A percentile compares a stretch with the other conserved stretches of the same genome.
These are phyloP conservation scores for Bembecia ichneumoniformis DNA, from an alignment of 2,888 invertebrate genomes.

Conservation along the genomic window DNA sequence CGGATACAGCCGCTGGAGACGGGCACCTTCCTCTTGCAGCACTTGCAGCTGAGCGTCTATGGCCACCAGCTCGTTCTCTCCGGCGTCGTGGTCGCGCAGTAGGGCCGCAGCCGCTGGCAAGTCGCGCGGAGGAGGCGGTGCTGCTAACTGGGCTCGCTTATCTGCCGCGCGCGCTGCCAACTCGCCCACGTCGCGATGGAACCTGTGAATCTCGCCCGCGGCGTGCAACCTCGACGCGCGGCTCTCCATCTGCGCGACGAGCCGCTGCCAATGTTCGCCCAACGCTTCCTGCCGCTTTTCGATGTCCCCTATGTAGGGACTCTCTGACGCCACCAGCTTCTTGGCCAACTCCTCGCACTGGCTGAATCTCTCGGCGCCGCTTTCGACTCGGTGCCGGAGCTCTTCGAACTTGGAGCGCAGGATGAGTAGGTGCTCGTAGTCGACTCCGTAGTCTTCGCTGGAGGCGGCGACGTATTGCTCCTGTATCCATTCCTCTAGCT, in stretches of 20 bases:
- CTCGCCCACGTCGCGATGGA: slow-evolving; percentile 96
- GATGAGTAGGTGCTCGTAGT: slow-evolving; percentile 89
- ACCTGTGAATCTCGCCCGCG: slow-evolving; percentile 97
- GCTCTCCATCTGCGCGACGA: slow-evolving; percentile 88
- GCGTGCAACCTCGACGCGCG: slow-evolving; percentile 91
- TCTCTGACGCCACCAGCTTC: slow-evolving; percentile 87
- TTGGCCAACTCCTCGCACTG: slow-evolving; percentile 92
- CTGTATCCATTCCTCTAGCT: slow-evolving; percentile 92
- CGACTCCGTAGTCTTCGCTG: slow-evolving; percentile 94
- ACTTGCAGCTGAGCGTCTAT: slow-evolving; percentile 88
- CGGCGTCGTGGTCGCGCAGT: slow-evolving; percentile 89
- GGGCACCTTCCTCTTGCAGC: slow-evolving; percentile 91
- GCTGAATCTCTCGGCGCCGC: slow-evolving; percentile 90
- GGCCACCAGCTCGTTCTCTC: slow-evolving; percentile 89
- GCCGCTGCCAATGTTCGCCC: slow-evolving; percentile 88
- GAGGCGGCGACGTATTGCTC: slow-evolving; percentile 91
- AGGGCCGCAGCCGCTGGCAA: slow-evolving; percentile 87
- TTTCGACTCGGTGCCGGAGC: slow-evolving; percentile 90
- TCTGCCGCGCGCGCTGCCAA: slow-evolving; percentile 89
- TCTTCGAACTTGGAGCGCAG: slow-evolving; percentile 93
- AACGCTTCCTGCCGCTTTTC: slow-evolving; percentile 89
- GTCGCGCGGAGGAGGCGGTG: slow-evolving; percentile 79
- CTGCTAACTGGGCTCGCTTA: slow-evolving; percentile 88
- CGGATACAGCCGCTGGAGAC: slow-evolving; percentile 90
- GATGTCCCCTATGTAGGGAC: slow-evolving; percentile 87